These are phyloP conservation scores for Lampris megalopsis DNA, from an alignment of 2,113 vertebrate genomes.

Conservation along the genomic window DNA sequence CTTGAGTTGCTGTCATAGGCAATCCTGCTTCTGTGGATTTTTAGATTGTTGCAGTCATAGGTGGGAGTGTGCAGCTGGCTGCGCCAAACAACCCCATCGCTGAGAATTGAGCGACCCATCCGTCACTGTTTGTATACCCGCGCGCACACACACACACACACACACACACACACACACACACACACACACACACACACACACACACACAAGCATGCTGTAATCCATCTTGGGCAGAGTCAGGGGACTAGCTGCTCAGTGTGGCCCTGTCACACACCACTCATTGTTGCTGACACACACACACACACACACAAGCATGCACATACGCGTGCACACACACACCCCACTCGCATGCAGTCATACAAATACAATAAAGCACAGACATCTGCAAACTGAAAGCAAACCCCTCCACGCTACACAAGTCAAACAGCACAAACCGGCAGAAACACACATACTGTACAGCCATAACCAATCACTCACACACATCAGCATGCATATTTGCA, in stretches of 20 bases:
- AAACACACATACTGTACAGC: too few species aligned
- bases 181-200: conserved; percentile 3
- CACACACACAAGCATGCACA: neutral
- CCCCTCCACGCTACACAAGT: too few species aligned
- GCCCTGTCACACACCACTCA: conserved; percentile 2
- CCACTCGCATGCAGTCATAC: too few species aligned
- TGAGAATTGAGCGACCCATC: conserved; percentile 14
- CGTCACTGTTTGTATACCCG: conserved; percentile 1
- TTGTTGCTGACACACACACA: neutral
- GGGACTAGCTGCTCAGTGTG: neutral
- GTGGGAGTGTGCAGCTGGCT: neutral
- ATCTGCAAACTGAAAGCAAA: too few species aligned
- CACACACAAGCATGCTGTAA: neutral
- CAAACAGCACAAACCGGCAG: too few species aligned
- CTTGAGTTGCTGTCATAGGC: neutral
- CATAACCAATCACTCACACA: neutral
- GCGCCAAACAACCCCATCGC: neutral
- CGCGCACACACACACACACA: conserved; percentile 3
- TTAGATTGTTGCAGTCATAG: neutral
- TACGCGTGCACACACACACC: neutral
- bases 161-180: neutral
- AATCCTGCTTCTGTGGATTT: neutral
- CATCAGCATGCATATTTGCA: neutral
- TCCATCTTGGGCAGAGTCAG: neutral
- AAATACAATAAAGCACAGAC: too few species aligned